These are phyloP conservation scores for Bubo blakistoni DNA, from an alignment of 2,113 vertebrate genomes.

Conservation along the genomic window DNA sequence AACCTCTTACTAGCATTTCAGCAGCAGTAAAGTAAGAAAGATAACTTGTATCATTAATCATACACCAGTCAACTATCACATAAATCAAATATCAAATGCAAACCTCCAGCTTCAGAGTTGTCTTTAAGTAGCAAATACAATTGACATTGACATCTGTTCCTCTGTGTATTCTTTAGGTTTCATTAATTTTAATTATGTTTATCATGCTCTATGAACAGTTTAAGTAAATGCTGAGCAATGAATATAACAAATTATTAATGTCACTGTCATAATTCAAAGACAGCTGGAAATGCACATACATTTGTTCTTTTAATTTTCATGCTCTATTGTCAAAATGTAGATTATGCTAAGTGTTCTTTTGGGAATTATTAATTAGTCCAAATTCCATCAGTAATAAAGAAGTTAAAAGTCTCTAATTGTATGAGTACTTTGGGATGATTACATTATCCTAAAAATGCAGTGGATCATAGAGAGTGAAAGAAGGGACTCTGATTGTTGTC, in stretches of 20 bases:
- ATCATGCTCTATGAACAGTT: conserved; percentile 8
- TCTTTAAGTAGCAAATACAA: background rate
- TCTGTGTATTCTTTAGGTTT: conserved; percentile 12
- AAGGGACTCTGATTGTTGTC: background rate
- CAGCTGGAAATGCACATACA: background rate
- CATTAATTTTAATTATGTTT: conserved; percentile 62
- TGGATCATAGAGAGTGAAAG: background rate
- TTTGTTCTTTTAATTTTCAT: conserved; percentile 45
- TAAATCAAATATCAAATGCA: background rate
- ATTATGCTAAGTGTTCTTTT: background rate
- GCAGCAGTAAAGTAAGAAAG: background rate
- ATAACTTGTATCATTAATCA: background rate
- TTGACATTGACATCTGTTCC: background rate
- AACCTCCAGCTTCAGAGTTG: background rate
- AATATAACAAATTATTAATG: conserved; percentile 43
- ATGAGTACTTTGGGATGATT: background rate
- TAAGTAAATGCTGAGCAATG: conserved; percentile 25
- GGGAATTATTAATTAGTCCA: conserved; percentile 9
- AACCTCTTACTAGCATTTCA: background rate
- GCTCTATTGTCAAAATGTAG: conserved; percentile 38
- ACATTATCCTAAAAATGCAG: background rate
- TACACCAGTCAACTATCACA: background rate
- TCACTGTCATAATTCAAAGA: conserved; percentile 29
- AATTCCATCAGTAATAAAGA: conserved; percentile 9
- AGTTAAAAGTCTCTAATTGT: conserved; percentile 17